phyloP scores from a whole-genome alignment of 2,113 vertebrate species.

The Sylvilagus bachmani region DNA sequence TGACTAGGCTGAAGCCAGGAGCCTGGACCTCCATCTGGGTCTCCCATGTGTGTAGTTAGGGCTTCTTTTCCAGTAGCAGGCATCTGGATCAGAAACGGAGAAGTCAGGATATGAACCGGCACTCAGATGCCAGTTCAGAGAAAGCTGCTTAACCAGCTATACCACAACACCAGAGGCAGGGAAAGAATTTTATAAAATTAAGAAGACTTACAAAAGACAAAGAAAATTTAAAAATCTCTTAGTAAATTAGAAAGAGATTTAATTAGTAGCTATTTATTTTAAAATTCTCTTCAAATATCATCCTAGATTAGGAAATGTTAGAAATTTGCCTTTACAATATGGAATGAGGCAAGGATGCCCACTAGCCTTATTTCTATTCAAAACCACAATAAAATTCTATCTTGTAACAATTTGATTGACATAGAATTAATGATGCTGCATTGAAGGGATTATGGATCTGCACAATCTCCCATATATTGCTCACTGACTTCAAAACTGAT shows the following conservation, averaged over 20 bases:
- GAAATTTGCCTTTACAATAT: background rate
- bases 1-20: too few relatives aligned
- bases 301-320: background rate
- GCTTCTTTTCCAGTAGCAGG: too few relatives aligned
- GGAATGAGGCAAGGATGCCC: background rate
- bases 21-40: too few relatives aligned
- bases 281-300: background rate
- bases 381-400: background rate
- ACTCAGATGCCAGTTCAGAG: too few relatives aligned
- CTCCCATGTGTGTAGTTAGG: too few relatives aligned
- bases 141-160: too few relatives aligned
- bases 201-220: background rate
- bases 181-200: background rate
- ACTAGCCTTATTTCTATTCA: background rate
- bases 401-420: background rate
- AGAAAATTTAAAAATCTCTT: background rate
- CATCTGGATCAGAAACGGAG: too few relatives aligned
- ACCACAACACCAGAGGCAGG: too few relatives aligned
- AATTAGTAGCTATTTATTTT: background rate
- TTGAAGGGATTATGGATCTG: background rate
- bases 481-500: background rate
- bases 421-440: background rate
- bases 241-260: background rate
- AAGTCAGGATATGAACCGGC: too few relatives aligned
- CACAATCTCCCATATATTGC: background rate